Evolutionary conservation across 2,888 invertebrate genomes (phyloP).

Genomic region (Lymantria dispar): DNA sequence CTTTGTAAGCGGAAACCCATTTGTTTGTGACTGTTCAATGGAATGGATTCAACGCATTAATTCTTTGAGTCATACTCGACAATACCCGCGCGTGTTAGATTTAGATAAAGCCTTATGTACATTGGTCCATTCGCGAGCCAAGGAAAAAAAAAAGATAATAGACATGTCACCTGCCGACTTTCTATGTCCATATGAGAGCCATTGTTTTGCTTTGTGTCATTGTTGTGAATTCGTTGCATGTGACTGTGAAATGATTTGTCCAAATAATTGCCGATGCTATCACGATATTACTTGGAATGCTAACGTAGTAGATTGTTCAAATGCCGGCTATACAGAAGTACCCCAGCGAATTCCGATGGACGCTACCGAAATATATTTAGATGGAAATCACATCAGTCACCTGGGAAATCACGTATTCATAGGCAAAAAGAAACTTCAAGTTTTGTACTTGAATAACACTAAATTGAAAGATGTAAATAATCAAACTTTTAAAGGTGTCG

Average conservation of each 20-base stretch:
- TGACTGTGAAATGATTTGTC: conserved; percentile 96
- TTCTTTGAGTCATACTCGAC: conserved; percentile 87
- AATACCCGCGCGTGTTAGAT: conserved; percentile 91
- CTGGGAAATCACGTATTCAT: conserved; percentile 93
- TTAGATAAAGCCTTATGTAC: conserved; percentile 89
- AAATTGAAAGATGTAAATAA: conserved; percentile 89
- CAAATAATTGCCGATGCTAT: conserved; percentile 91
- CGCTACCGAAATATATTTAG: conserved; percentile 93
- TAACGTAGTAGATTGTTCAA: conserved; percentile 92
- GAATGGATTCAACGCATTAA: conserved; percentile 93
- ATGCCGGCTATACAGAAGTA: conserved; percentile 87
- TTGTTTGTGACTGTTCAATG: conserved; percentile 93
- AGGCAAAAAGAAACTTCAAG: conserved; percentile 90
- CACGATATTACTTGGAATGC: conserved; percentile 93
- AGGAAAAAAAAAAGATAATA: conserved; percentile 87
- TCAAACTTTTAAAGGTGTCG: conserved; percentile 91
- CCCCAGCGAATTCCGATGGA: conserved; percentile 93
- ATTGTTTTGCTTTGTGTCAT: conserved; percentile 93
- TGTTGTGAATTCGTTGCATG: conserved; percentile 95
- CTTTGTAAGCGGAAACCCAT: conserved; percentile 91
- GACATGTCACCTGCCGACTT: conserved; percentile 89
- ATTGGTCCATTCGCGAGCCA: conserved; percentile 85
- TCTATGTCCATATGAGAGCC: conserved; percentile 90
- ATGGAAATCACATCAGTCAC: conserved; percentile 90
- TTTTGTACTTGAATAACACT: conserved; percentile 89